These are phyloP conservation scores for Lathronympha strigana DNA, from an alignment of 2,888 invertebrate species.

Conservation along the genomic window DNA sequence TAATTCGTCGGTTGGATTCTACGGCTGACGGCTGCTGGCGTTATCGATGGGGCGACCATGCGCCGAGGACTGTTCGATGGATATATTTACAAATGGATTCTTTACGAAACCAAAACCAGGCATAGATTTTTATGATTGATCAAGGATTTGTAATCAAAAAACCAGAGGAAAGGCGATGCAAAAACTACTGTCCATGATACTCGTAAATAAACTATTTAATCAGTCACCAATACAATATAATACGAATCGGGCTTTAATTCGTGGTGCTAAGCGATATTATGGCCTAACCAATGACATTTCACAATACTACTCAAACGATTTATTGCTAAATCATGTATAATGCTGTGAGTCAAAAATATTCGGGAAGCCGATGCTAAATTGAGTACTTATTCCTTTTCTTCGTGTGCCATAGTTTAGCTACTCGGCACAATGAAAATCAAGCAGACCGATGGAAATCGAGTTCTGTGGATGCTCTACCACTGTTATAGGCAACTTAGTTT, in stretches of 20 bases:
- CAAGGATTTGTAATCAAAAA: neutral
- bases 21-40: conserved; percentile 52
- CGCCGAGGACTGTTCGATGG: neutral
- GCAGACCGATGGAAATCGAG: no score
- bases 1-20: conserved; percentile 60
- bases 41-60: conserved; percentile 52
- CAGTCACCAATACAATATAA: conserved; percentile 9
- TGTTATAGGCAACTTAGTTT: no score
- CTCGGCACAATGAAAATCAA: no score
- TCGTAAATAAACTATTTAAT: no score
- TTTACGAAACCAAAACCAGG: no score
- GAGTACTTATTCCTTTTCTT: no score
- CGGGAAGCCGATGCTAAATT: no score
- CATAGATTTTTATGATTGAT: no score
- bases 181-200: neutral
- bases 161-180: neutral
- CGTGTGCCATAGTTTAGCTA: no score
- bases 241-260: conserved; percentile 13
- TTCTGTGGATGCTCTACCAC: no score
- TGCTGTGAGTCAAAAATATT: no score
- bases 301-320: conserved; percentile 20
- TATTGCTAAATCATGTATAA: conserved; percentile 2
- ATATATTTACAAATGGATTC: no score
- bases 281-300: conserved; percentile 17
- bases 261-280: conserved; percentile 23